Evolutionary conservation across 2,888 invertebrate species (phyloP).

Genomic region (Choreutis nemorana): DNA sequence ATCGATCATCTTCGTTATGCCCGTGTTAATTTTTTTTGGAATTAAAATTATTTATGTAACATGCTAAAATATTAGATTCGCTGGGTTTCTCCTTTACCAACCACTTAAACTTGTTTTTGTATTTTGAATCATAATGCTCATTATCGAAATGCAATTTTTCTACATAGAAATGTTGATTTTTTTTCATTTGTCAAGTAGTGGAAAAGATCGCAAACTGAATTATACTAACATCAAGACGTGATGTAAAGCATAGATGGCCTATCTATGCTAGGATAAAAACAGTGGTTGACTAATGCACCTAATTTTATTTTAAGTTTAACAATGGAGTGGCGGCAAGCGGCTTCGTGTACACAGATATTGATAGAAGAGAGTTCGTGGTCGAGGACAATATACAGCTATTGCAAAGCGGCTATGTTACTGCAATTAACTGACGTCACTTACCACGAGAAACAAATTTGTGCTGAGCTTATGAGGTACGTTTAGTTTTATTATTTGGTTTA

Average conservation of each 20-base stretch:
- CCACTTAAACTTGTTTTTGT: no score
- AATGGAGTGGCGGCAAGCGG: constrained; percentile 81
- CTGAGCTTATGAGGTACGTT: constrained; percentile 72
- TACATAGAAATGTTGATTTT: no score
- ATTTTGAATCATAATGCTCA: no score
- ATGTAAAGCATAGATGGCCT: neutral
- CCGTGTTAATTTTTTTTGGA: no score
- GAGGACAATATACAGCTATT: constrained; percentile 89
- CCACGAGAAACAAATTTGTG: constrained; percentile 63
- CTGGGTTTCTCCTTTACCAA: no score
- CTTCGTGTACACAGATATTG: constrained; percentile 74
- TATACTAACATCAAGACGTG: no score
- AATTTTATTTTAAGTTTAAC: constrained; percentile 55
- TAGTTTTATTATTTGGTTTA: neutral
- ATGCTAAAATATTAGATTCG: no score
- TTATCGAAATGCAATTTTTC: no score
- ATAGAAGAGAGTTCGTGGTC: constrained; percentile 90
- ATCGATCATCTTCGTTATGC: constrained; percentile 3
- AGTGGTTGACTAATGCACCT: neutral
- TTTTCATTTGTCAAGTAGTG: no score
- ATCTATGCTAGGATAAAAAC: constrained; percentile 2
- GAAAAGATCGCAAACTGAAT: no score
- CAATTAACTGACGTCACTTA: constrained; percentile 68
- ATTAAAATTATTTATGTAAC: no score
- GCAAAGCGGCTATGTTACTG: constrained; percentile 83